Evolutionary conservation across 2,113 vertebrate genomes (phyloP).

Genomic region (Lota lota): DNA sequence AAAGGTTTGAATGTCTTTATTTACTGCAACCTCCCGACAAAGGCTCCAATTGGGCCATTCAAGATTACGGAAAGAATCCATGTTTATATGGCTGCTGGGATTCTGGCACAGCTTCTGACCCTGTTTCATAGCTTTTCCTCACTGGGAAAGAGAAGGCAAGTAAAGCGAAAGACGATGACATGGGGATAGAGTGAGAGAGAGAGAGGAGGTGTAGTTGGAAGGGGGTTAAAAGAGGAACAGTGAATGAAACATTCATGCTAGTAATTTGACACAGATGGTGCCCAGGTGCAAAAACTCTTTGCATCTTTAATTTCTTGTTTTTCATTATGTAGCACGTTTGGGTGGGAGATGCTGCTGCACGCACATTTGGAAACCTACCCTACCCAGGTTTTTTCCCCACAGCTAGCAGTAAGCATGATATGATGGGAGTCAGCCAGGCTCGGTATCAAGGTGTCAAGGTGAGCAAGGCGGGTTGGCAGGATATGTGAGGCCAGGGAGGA

Average conservation of each 20-base stretch:
- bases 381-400: slow-evolving; percentile 13
- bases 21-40: slow-evolving; percentile 5
- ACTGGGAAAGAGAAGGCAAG: slow-evolving; percentile 21
- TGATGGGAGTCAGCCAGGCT: too few species aligned
- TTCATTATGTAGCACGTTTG: slow-evolving; percentile 61
- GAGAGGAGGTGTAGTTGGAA: neutral
- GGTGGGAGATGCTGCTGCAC: slow-evolving; percentile 48
- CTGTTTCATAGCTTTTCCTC: slow-evolving; percentile 13
- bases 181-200: slow-evolving; percentile 7
- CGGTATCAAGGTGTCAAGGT: too few species aligned
- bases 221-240: neutral
- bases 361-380: slow-evolving; percentile 10
- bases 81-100: neutral
- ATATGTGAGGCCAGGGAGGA: slow-evolving; percentile 52
- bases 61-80: neutral
- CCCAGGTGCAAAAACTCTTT: slow-evolving; percentile 52
- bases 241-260: neutral
- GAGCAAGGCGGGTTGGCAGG: slow-evolving; percentile 44
- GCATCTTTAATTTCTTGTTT: slow-evolving; percentile 62
- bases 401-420: neutral
- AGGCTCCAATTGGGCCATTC: slow-evolving; percentile 4
- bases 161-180: slow-evolving; percentile 19
- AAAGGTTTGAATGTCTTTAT: too few species aligned
- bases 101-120: slow-evolving; percentile 18
- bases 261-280: slow-evolving; percentile 12